Base-by-base conservation (phyloP, 2,797 vertebrate species). In the Pseudochromis fuscus region DNA sequence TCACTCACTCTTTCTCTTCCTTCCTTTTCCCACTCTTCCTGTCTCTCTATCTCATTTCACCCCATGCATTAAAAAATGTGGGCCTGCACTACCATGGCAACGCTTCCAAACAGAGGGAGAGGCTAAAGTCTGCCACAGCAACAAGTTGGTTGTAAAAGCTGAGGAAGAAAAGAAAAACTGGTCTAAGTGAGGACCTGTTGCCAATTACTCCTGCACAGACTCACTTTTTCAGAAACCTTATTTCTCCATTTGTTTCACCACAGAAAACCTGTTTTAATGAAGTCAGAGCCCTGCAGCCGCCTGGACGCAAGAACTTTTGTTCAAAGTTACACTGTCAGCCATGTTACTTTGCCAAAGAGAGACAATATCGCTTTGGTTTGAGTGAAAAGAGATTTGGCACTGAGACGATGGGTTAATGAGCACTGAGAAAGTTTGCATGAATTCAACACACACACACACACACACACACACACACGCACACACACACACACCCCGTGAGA, bases 81-180 rank as follows among this genome's bases (percentile, higher is more conserved):
- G 88, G 87, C 88, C 92, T 92, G 87, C 8, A 75, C 77, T 89
- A 69, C 83, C 91, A 90, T 91, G 87, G 83, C 74, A 88, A 91
- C 86, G 8, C 66, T 60, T 82, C 79, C 88, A 92, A 93, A 94
- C 91, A 92, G 71, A 85, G 73, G 30, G 69, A 81, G 68, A 80
- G 81, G 71, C 87, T 78, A 51, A 82, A 86, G 86, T 85, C 87
- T 87, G 82, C 75, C 87, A 76, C 81, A 83, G 90, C 89, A 91
- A 88, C 89, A 89, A 87, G 82, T 89, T 81, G 86, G 84, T 91
- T 91, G 79, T 90, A 90, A 92, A 93, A 90, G 72, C 62, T 65
- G 16, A 57, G 46, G 40, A 2, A 2, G n/a, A 28, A 16, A 18
- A 21, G 67, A 52, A 55, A 44, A 68, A 37, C 0, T 31, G 56